A percentile compares a stretch with the other conserved stretches of the same genome.
Conservation (phyloP, 2,888 invertebrate species). For the Morpho deidamia region DNA sequence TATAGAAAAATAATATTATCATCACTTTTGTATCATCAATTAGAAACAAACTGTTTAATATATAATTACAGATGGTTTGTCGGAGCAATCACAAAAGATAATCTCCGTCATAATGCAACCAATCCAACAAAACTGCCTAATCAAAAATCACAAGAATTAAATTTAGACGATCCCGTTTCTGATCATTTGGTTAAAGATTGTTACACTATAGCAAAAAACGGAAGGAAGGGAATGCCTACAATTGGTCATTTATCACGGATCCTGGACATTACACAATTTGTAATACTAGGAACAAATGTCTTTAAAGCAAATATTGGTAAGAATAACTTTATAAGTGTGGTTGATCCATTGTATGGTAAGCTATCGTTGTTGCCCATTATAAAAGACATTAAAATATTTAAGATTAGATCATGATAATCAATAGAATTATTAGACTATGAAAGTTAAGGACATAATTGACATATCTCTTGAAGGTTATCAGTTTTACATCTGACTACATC, state of each 20-base stretch:
- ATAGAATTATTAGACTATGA: too few species aligned
- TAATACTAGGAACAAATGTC: constrained; percentile 69
- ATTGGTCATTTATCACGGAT: constrained; percentile 85
- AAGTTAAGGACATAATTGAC: too few species aligned
- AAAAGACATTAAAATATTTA: too few species aligned
- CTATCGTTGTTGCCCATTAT: too few species aligned
- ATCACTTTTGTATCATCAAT: too few species aligned
- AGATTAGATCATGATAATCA: too few species aligned
- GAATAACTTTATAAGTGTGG: constrained; percentile 45
- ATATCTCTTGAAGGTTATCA: too few species aligned
- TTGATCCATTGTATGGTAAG: neutral
- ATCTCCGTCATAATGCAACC: constrained; percentile 65
- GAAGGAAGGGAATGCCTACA: constrained; percentile 48
- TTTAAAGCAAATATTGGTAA: constrained; percentile 15
- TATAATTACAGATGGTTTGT: constrained; percentile 26
- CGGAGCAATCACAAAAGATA: constrained; percentile 48
- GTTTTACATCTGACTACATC: too few species aligned
- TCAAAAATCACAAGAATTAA: constrained; percentile 69
- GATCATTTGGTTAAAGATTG: constrained; percentile 83
- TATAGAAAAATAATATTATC: too few species aligned
- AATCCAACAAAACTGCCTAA: constrained; percentile 32
- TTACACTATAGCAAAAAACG: constrained; percentile 68
- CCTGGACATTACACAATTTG: constrained; percentile 86
- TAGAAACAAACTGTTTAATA: too few species aligned
- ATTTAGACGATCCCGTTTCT: constrained; percentile 36